Base-by-base conservation (phyloP, 1,140 invertebrate species). In the Uloborus diversus region DNA sequence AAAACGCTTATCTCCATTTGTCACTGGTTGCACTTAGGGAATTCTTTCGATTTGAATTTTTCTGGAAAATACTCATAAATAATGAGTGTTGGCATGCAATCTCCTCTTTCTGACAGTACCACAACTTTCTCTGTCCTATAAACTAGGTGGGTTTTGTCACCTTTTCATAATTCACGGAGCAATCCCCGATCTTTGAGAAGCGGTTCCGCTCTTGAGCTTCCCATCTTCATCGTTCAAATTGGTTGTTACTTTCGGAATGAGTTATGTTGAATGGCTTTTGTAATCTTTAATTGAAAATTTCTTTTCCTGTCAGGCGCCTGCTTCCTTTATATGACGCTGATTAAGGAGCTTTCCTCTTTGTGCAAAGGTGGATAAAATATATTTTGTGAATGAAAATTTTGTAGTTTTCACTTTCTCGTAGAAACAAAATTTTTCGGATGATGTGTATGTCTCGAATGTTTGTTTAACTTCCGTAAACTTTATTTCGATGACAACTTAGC, bases 11-110 rank as follows among this genome's bases (percentile, higher is more conserved):
- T 11, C 30, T 49, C 33, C 70, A 73, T 73, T 73, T 73, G 56
- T 73, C 17, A 61, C 37, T 25, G n/a, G 25, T 73, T 49, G 30
- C 17, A 64, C 27, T 59, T n/a, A 33, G 71, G 57, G 71, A 64
- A 75, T 64, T 75, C 47, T 64, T 64, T 75, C 71, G 27, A 75
- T 75, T 75, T 75, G 71, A 75, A 75, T 75, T 75, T 75, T 75
- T 75, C 71, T 42, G 27, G 47, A 30, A 53, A 59, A 75, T 75
- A 75, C 59, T 64, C 71, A 51, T 75, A 75, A 64, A 64, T 75
- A 75, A 75, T 75, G 57, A 75, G 53, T 64, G 57, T 23, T 75
- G 59, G 71, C 71, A 75, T 62, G 70, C 56, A 75, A 75, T 75
- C 70, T 75, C 42, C 32, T n/a, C n/a, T 64, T 33, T 33, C 57